A percentile compares a stretch with the other conserved stretches of the same genome.
Evolutionary conservation across 2,113 vertebrate species (phyloP).

Genomic region (Macquaria australasica): DNA sequence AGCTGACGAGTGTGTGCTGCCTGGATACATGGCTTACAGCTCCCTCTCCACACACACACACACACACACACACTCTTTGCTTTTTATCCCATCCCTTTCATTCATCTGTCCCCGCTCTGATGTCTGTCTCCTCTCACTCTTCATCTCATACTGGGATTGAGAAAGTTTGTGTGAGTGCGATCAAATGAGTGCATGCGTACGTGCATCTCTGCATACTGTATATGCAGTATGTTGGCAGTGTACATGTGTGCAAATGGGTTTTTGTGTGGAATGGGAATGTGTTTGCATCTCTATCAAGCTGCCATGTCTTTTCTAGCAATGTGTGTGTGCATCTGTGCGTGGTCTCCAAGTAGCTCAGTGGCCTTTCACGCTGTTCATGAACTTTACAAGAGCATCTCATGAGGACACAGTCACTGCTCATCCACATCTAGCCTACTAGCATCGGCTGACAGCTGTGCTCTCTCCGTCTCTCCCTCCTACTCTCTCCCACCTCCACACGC

Average conservation of each 20-base stretch:
- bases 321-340: constrained; percentile 1
- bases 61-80: neutral
- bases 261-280: neutral
- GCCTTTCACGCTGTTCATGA: constrained; percentile 62
- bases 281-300: neutral
- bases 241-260: neutral
- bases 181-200: neutral
- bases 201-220: constrained; percentile 8
- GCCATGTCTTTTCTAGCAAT: neutral
- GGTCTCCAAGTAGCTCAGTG: constrained; percentile 52
- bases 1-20: constrained; percentile 8
- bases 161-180: neutral
- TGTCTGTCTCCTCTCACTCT: constrained; percentile 32
- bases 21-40: constrained; percentile 1
- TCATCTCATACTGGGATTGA: neutral
- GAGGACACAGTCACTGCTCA: constrained; percentile 43
- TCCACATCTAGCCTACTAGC: constrained; percentile 54
- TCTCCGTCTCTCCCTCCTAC: constrained; percentile 37
- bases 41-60: constrained; percentile 13
- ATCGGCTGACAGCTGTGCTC: constrained; percentile 41
- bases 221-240: constrained; percentile 13
- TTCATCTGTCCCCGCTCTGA: neutral
- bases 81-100: constrained; percentile 1
- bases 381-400: constrained; percentile 62
- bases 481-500: constrained; percentile 51